These are phyloP conservation scores for Saimiri boliviensis DNA, from an alignment of 2,113 vertebrate genomes.

Conservation along the genomic window DNA sequence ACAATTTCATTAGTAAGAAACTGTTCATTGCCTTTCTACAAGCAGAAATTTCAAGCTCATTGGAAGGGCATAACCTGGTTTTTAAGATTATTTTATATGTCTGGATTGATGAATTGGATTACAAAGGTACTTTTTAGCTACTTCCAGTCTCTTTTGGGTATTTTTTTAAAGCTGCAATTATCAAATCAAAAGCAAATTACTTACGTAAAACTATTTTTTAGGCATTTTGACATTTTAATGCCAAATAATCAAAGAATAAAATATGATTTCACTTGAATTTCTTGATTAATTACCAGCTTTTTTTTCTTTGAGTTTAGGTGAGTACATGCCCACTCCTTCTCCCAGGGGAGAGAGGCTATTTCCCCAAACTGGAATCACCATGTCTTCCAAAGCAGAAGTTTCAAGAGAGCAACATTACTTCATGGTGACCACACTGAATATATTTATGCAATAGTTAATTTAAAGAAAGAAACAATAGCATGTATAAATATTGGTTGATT, in stretches of 20 bases:
- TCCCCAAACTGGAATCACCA: background rate
- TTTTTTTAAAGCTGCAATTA: background rate
- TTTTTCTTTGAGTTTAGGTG: background rate
- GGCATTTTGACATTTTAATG: background rate
- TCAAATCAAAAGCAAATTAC: background rate
- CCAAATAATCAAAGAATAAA: background rate
- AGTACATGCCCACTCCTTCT: background rate
- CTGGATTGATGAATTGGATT: background rate
- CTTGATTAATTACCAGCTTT: background rate
- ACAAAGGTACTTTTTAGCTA: background rate
- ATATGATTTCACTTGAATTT: background rate
- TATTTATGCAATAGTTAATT: background rate
- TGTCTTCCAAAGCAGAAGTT: background rate
- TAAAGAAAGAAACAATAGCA: background rate
- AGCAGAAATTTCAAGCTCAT: background rate
- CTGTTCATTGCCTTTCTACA: conserved; percentile 49
- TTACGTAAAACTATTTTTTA: background rate
- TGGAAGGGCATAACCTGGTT: background rate
- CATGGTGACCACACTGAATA: background rate
- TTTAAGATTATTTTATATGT: conserved; percentile 49
- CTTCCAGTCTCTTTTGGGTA: background rate
- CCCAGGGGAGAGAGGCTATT: background rate
- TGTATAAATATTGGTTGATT: background rate
- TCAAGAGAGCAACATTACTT: background rate
- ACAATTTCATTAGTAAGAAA: conserved; percentile 72